A percentile compares a stretch with the other conserved stretches of the same genome.
phyloP scores from a whole-genome alignment of 1,140 invertebrate species.

The Cotesia chilonis region DNA sequence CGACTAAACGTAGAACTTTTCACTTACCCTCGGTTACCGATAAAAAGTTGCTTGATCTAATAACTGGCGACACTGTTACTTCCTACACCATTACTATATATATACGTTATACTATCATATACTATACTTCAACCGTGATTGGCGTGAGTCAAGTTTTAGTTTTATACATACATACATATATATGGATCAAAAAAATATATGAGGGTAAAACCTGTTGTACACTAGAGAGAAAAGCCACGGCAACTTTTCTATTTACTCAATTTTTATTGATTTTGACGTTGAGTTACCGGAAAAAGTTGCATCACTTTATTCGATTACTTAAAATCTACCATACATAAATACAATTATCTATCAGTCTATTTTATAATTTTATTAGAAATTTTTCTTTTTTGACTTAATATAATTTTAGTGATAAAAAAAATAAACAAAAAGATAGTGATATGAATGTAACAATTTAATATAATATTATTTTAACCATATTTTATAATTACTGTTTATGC shows the following conservation, averaged over 20 bases:
- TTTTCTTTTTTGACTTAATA: too few species aligned
- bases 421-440: too few species aligned
- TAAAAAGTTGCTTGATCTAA: constrained; percentile 59
- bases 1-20: constrained; percentile 54
- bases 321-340: not conserved
- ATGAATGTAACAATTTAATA: too few species aligned
- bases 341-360: too few species aligned
- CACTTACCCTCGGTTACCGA: constrained; percentile 54
- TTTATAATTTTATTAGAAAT: too few species aligned
- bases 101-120: not conserved
- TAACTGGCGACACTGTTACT: constrained; percentile 48
- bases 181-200: not conserved
- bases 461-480: too few species aligned
- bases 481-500: too few species aligned
- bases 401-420: too few species aligned
- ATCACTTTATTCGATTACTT: not conserved
- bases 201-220: too few species aligned
- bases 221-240: not conserved
- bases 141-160: too few species aligned
- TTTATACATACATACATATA: not conserved
- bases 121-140: too few species aligned
- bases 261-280: constrained; percentile 9
- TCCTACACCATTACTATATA: not conserved
- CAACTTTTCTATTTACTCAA: not conserved
- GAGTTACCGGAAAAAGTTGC: constrained; percentile 10